Conservation (phyloP, 2,888 invertebrate genomes). For the Charanyca ferruginea region DNA sequence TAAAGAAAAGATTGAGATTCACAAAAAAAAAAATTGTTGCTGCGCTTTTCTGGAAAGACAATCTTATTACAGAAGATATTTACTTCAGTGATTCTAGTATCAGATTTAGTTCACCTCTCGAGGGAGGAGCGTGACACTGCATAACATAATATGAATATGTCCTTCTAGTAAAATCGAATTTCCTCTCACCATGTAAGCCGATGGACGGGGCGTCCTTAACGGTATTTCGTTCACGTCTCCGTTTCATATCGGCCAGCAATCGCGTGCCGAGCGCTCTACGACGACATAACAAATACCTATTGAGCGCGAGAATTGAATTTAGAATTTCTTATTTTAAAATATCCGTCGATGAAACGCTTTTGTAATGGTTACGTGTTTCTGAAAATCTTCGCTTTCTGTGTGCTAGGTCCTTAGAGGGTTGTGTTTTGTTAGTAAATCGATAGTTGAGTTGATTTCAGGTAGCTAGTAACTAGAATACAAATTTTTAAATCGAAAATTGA, state of each 20-base stretch:
- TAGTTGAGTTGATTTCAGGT: not conserved
- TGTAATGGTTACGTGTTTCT: conserved; percentile 36
- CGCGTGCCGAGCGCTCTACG: conserved; percentile 68
- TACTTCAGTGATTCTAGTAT: conserved; percentile 51
- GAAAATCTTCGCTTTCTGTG: conserved; percentile 34
- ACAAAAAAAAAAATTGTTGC: conserved; percentile 11
- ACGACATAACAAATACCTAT: conserved; percentile 78
- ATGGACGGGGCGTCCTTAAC: conserved; percentile 59
- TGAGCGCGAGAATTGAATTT: conserved; percentile 78
- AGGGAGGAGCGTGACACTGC: conserved; percentile 55
- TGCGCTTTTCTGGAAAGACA: conserved; percentile 4
- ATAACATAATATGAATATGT: conserved; percentile 59
- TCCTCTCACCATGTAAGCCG: conserved; percentile 48
- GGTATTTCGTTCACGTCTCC: conserved; percentile 75
- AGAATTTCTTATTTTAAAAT: conserved; percentile 73
- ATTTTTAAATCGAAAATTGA: conserved; percentile 20
- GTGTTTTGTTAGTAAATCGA: conserved; percentile 16
- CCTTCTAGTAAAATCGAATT: conserved; percentile 59
- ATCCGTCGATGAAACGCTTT: conserved; percentile 53
- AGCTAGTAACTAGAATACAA: not conserved
- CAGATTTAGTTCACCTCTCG: conserved; percentile 52
- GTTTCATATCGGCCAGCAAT: conserved; percentile 75
- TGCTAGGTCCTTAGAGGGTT: conserved; percentile 3
- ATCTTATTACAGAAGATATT: conserved; percentile 41
- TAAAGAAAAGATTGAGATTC: conserved; percentile 3